Evolutionary conservation across 2,113 vertebrate genomes (phyloP).

Genomic region (Etheostoma cragini): DNA sequence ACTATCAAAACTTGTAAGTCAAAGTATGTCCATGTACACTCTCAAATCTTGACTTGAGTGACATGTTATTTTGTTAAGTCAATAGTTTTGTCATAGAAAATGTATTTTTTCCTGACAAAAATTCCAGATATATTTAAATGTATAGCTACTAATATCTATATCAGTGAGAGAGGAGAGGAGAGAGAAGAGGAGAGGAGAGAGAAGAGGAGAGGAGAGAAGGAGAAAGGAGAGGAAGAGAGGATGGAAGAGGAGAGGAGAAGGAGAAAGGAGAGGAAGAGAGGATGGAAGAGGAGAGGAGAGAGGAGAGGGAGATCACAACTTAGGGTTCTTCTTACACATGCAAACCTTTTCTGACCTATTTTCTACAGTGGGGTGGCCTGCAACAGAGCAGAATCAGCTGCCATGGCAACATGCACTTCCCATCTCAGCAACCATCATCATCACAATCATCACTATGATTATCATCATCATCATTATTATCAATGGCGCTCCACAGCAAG

Average conservation of each 20-base stretch:
- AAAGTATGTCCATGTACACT: not conserved
- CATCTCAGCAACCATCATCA: constrained; percentile 61
- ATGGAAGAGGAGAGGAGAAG: not conserved
- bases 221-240: not conserved
- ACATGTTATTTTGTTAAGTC: not conserved
- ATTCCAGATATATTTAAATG: not conserved
- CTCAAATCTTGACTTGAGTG: not conserved
- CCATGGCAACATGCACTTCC: constrained; percentile 75
- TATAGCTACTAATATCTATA: not conserved
- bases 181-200: not conserved
- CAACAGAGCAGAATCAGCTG: constrained; percentile 65
- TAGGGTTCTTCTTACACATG: constrained; percentile 58
- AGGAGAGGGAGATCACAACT: not conserved
- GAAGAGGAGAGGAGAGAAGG: not conserved
- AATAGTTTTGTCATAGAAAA: not conserved
- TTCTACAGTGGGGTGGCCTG: constrained; percentile 35
- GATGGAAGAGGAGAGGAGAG: not conserved
- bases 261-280: not conserved
- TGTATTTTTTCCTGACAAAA: not conserved
- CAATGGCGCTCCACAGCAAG: constrained; percentile 44
- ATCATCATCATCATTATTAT: constrained; percentile 55
- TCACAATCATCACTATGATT: constrained; percentile 50
- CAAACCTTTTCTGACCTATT: constrained; percentile 60
- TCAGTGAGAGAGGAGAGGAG: not conserved
- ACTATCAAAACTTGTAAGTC: not conserved